Percentiles rank a stretch among this genome's conserved stretches.
These are phyloP conservation scores for Eulimnadia texana DNA, from an alignment of 1,140 invertebrate species.

Conservation along the genomic window DNA sequence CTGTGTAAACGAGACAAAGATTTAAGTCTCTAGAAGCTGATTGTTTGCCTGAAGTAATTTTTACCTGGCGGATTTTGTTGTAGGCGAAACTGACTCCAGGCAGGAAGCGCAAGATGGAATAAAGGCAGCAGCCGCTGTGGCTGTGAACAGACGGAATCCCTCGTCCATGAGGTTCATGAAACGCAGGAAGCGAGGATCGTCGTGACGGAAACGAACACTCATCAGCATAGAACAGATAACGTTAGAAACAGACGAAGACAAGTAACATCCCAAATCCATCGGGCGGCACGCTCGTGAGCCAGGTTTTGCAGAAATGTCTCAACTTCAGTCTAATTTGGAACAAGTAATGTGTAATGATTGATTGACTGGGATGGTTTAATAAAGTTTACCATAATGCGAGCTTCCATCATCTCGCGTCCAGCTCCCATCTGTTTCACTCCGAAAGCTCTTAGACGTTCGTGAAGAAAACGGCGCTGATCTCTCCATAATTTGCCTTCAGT, in stretches of 20 bases:
- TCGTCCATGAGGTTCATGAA: slow-evolving; percentile 74
- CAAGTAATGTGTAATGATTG: background rate
- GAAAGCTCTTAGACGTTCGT: slow-evolving; percentile 71
- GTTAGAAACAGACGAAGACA: slow-evolving; percentile 72
- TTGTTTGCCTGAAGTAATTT: slow-evolving; percentile 3
- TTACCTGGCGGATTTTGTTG: slow-evolving; percentile 51
- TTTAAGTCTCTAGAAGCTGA: background rate
- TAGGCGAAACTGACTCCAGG: slow-evolving; percentile 53
- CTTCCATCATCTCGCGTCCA: slow-evolving; percentile 66
- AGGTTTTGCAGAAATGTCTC: slow-evolving; percentile 50
- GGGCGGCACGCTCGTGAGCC: slow-evolving; percentile 39
- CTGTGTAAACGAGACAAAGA: slow-evolving; percentile 21
- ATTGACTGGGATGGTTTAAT: background rate
- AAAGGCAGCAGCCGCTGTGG: slow-evolving; percentile 48
- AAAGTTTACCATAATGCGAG: slow-evolving; percentile 59
- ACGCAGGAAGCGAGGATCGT: slow-evolving; percentile 54
- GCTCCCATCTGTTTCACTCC: slow-evolving; percentile 66
- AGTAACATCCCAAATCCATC: slow-evolving; percentile 48
- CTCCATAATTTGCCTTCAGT: slow-evolving; percentile 82
- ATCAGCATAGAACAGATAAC: slow-evolving; percentile 83
- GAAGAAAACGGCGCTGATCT: slow-evolving; percentile 76
- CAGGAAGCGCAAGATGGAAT: slow-evolving; percentile 53
- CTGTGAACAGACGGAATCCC: slow-evolving; percentile 65
- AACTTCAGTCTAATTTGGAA: slow-evolving; percentile 46
- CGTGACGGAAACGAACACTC: slow-evolving; percentile 64